phyloP scores from a whole-genome alignment of 2,797 vertebrate species.

The Decapterus maruadsi region DNA sequence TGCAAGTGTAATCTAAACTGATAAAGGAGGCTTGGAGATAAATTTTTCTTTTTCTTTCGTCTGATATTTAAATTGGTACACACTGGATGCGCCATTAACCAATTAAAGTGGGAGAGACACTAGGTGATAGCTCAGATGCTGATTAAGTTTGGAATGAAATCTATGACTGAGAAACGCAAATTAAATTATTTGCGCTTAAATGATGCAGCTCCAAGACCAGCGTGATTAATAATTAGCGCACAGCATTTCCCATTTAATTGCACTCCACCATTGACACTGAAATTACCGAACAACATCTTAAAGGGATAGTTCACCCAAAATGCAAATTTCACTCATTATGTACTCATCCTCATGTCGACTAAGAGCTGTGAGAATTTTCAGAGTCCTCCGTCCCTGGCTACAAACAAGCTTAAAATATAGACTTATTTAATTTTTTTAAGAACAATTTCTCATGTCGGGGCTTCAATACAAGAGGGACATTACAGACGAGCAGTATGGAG shows the following conservation, averaged over 20 bases:
- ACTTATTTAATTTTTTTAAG: too few species aligned
- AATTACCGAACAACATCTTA: slow-evolving; percentile 5
- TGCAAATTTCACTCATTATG: too few species aligned
- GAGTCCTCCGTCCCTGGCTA: too few species aligned
- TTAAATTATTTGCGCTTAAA: slow-evolving; percentile 66
- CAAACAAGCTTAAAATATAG: too few species aligned
- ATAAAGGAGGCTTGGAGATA: slow-evolving; percentile 20
- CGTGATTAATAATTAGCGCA: slow-evolving; percentile 46
- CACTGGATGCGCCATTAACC: slow-evolving; percentile 48
- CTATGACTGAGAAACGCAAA: slow-evolving; percentile 59
- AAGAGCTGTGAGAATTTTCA: too few species aligned
- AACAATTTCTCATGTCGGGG: too few species aligned
- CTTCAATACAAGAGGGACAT: too few species aligned
- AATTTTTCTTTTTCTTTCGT: slow-evolving; percentile 22
- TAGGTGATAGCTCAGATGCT: slow-evolving; percentile 44
- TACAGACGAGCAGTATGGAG: too few species aligned
- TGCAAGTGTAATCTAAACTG: slow-evolving; percentile 9
- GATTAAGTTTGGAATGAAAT: slow-evolving; percentile 60
- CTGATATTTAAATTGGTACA: slow-evolving; percentile 42
- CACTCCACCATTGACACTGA: slow-evolving; percentile 33
- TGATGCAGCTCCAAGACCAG: slow-evolving; percentile 46
- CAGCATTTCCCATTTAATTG: slow-evolving; percentile 46
- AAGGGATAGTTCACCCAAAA: too few species aligned
- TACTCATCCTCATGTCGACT: too few species aligned
- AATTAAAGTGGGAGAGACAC: slow-evolving; percentile 55